Percentiles rank a stretch among this genome's conserved stretches.
These are phyloP conservation scores for Drosophila athabasca DNA, from an alignment of 1,140 invertebrate species.

Conservation along the genomic window DNA sequence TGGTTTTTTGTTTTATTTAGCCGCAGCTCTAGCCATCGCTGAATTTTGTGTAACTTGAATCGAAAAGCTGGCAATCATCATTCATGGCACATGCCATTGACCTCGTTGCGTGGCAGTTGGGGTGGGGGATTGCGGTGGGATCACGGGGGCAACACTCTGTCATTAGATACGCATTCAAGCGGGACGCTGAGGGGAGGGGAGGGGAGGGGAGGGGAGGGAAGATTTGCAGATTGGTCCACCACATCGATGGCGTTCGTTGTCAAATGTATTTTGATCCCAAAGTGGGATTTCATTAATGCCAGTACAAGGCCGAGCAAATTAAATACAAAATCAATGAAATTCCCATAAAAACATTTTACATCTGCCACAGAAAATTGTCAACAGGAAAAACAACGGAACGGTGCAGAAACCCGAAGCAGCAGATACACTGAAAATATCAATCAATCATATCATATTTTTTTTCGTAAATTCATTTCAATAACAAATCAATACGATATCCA, in stretches of 20 bases:
- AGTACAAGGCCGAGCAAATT: constrained; percentile 31
- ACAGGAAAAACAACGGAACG: neutral
- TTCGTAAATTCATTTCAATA: too few relatives aligned
- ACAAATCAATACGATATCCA: too few relatives aligned
- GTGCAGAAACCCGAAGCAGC: too few relatives aligned
- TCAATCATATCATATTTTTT: too few relatives aligned
- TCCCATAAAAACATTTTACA: neutral
- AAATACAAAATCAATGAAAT: neutral
- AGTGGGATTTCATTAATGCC: constrained; percentile 36
- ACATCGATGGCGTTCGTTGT: constrained; percentile 26
- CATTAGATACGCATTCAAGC: constrained; percentile 29
- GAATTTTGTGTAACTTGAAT: constrained; percentile 46
- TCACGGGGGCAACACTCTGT: constrained; percentile 36
- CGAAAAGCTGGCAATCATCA: constrained; percentile 58
- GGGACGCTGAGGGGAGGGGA: neutral
- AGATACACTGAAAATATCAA: too few relatives aligned
- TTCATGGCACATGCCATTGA: constrained; percentile 57
- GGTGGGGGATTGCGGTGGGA: constrained; percentile 5
- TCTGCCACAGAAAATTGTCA: constrained; percentile 17
- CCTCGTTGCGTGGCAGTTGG: constrained; percentile 56
- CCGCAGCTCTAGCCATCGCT: constrained; percentile 34
- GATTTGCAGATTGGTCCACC: constrained; percentile 30
- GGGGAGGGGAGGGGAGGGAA: neutral
- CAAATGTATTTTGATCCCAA: constrained; percentile 14
- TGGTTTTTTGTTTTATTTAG: constrained; percentile 28